Evolutionary conservation across 1,140 invertebrate genomes (phyloP).

Genomic region (Tetramorium parvispinum): DNA sequence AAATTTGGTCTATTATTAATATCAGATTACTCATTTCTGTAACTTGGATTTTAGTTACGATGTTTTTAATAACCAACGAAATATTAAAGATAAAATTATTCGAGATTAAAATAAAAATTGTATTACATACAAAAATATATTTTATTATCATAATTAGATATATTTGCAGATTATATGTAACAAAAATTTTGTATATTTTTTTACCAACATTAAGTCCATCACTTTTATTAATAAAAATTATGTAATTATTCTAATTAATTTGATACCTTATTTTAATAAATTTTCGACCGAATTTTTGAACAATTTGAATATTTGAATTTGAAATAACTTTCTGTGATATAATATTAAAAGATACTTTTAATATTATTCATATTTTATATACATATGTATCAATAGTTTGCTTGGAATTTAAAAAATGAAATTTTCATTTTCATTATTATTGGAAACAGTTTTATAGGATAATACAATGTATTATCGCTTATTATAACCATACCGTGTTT

Average conservation of each 20-base stretch:
- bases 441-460: background rate
- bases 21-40: background rate
- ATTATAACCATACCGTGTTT: background rate
- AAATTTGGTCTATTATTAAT: background rate
- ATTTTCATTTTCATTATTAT: background rate
- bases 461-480: background rate
- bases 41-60: background rate
- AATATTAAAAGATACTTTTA: background rate
- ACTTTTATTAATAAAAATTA: background rate
- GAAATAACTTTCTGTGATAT: background rate
- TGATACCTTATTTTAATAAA: background rate
- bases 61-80: background rate
- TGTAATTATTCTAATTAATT: background rate
- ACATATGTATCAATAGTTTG: background rate
- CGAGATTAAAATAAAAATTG: conserved; percentile 1
- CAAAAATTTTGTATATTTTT: background rate
- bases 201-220: background rate
- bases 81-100: background rate
- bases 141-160: background rate
- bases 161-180: no score
- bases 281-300: background rate
- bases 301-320: background rate
- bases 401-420: background rate
- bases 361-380: background rate
- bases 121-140: background rate